Conservation (phyloP, 1,140 invertebrate genomes). For the Procambarus clarkii region DNA sequence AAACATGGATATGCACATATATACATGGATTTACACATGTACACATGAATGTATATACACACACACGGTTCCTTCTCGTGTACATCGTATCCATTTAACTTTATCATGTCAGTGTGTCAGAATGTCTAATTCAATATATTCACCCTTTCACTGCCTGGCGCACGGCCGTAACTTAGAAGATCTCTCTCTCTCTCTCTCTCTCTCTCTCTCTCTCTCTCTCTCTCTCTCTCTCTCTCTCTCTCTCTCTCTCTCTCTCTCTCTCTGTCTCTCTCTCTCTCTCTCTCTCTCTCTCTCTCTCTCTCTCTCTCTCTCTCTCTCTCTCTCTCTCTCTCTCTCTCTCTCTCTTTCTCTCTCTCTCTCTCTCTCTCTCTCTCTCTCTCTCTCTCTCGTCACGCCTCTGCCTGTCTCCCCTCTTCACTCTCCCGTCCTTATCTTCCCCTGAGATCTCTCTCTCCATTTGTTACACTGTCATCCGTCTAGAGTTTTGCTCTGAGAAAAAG, state of each 20-base stretch:
- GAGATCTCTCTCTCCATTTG: slow-evolving; percentile 17
- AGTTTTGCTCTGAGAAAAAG: background rate
- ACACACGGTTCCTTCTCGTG: background rate
- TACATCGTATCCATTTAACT: background rate
- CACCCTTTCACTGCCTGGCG: background rate
- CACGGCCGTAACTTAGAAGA: background rate
- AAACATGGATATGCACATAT: background rate
- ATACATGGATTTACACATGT: background rate
- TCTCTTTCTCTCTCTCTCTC: background rate
- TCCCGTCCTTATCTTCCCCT: background rate
- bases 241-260: slow-evolving; percentile 18
- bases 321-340: slow-evolving; percentile 28
- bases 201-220: too few species aligned
- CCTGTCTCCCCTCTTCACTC: background rate
- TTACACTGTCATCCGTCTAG: background rate
- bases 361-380: slow-evolving; percentile 16
- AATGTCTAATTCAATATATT: slow-evolving; percentile 8
- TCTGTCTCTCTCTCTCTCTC: background rate
- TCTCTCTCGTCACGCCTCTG: background rate
- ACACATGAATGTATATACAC: background rate
- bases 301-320: too few species aligned
- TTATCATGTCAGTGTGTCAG: background rate
- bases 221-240: slow-evolving; percentile 6
- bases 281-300: background rate
- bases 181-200: too few species aligned